phyloP scores from a whole-genome alignment of 2,888 invertebrate species.

The Cephus sareptanus region DNA sequence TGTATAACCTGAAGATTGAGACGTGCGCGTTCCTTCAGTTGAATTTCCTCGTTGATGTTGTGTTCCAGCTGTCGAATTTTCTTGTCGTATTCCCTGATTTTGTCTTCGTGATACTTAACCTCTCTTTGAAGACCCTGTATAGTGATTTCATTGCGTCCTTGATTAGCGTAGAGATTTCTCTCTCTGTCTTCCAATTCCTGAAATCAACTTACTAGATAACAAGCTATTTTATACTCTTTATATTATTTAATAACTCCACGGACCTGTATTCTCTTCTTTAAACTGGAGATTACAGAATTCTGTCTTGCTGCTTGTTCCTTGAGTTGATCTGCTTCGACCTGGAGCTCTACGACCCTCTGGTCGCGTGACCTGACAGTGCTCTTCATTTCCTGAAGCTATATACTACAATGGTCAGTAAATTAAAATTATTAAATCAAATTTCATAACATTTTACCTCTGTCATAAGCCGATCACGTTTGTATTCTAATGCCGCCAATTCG shows the following conservation, averaged over 20 bases:
- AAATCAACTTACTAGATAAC: conserved; percentile 6
- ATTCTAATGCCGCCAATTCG: conserved; percentile 85
- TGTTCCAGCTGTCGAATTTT: conserved; percentile 79
- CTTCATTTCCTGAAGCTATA: conserved; percentile 77
- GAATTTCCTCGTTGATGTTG: conserved; percentile 78
- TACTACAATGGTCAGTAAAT: conserved; percentile 45
- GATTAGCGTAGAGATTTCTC: conserved; percentile 73
- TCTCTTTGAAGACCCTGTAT: conserved; percentile 82
- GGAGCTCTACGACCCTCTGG: conserved; percentile 79
- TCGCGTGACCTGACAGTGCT: conserved; percentile 78
- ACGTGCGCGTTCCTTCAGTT: conserved; percentile 79
- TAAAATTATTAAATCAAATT: conserved; percentile 29
- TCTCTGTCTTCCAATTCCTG: conserved; percentile 84
- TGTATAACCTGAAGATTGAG: conserved; percentile 49
- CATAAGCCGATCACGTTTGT: conserved; percentile 83
- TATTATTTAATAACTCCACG: conserved; percentile 1
- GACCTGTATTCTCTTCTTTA: conserved; percentile 79
- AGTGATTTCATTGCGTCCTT: conserved; percentile 77
- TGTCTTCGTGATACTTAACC: conserved; percentile 79
- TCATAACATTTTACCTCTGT: conserved; percentile 72
- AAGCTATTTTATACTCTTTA: neutral
- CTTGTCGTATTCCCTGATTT: conserved; percentile 80
- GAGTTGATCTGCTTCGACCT: conserved; percentile 82
- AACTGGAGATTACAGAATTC: conserved; percentile 81
- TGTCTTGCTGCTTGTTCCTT: conserved; percentile 86